A percentile compares a stretch with the other conserved stretches of the same genome.
phyloP scores from a whole-genome alignment of 2,797 vertebrate species.

The Epinephelus coioides region DNA sequence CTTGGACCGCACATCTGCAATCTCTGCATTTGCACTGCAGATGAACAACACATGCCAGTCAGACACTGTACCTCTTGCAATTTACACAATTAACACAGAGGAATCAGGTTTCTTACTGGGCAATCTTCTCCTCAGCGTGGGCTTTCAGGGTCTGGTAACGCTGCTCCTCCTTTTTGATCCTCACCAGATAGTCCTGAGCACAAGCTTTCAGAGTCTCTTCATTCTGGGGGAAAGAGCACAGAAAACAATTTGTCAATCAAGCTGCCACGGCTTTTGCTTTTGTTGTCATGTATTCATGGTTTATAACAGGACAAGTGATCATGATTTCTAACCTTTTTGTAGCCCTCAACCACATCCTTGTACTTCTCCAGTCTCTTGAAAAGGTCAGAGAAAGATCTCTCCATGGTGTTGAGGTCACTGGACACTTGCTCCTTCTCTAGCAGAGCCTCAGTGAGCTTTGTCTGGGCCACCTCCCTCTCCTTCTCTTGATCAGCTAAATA shows the following conservation, averaged over 20 bases:
- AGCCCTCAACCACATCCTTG: conserved; percentile 91
- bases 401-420: conserved; percentile 88
- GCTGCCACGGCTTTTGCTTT: background rate
- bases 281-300: background rate
- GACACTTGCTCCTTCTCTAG: conserved; percentile 90
- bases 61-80: background rate
- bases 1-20: conserved; percentile 90
- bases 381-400: conserved; percentile 92
- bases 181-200: conserved; percentile 88
- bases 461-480: conserved; percentile 83
- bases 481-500: conserved; percentile 87
- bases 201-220: conserved; percentile 93
- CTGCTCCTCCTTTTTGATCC: conserved; percentile 92
- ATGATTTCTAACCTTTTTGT: conserved; percentile 85
- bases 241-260: background rate
- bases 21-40: conserved; percentile 91
- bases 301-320: background rate
- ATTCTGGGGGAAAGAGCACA: conserved; percentile 83
- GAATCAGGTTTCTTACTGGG: conserved; percentile 82
- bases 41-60: conserved; percentile 2
- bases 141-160: conserved; percentile 93
- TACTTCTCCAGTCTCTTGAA: conserved; percentile 95
- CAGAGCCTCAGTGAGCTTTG: conserved; percentile 81
- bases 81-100: background rate
- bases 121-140: conserved; percentile 94